Percentiles rank a stretch among this genome's conserved stretches.
phyloP scores from a whole-genome alignment of 2,113 vertebrate species.

The Microtus pennsylvanicus region DNA sequence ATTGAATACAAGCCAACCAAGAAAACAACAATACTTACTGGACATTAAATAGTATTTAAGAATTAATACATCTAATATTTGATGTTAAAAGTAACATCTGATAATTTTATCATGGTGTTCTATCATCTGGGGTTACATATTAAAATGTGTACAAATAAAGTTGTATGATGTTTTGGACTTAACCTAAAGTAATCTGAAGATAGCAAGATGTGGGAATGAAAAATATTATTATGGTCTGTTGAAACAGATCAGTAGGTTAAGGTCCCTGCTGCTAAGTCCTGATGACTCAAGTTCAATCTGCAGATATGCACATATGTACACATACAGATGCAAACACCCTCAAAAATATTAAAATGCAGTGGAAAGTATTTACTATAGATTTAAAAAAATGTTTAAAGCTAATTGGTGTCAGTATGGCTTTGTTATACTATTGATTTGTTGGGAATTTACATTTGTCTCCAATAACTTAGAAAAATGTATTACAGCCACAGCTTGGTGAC shows the following conservation, averaged over 20 bases:
- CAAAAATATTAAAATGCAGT: not conserved
- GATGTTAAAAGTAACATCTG: not conserved
- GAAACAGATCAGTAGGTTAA: not conserved
- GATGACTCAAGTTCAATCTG: not conserved
- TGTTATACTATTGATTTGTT: not conserved
- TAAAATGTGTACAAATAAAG: not conserved
- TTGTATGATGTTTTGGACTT: not conserved
- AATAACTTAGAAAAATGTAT: not conserved
- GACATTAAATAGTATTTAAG: not conserved
- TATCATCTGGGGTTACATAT: not conserved
- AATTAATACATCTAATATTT: not conserved
- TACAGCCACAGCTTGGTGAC: not conserved
- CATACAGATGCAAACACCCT: no score
- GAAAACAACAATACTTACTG: not conserved
- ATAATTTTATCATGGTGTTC: not conserved
- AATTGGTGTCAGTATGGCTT: not conserved
- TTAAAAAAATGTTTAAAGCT: not conserved
- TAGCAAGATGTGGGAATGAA: fast-evolving
- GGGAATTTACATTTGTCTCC: not conserved
- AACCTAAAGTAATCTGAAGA: not conserved
- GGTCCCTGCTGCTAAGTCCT: not conserved
- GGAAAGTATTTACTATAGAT: not conserved
- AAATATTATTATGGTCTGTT: not conserved
- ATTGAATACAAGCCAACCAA: not conserved
- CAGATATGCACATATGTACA: not conserved